Conservation (phyloP, 2,797 vertebrate genomes). For the Peromyscus eremicus region DNA sequence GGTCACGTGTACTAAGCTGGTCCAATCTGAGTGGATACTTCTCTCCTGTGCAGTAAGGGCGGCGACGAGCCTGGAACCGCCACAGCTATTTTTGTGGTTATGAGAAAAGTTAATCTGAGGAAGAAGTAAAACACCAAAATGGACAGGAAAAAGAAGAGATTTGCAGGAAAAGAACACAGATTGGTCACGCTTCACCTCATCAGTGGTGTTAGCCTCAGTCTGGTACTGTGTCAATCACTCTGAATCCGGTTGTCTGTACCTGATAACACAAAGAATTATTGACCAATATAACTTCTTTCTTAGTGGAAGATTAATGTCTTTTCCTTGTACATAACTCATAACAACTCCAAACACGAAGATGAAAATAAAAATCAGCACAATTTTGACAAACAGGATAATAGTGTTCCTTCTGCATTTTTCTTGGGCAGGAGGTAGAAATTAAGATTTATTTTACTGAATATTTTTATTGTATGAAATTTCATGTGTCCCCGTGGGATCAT, state of each 20-base stretch:
- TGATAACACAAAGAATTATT: constrained; percentile 7
- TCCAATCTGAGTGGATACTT: not conserved
- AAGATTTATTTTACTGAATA: not conserved
- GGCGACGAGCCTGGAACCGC: not conserved
- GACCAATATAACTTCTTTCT: not conserved
- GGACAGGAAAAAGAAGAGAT: not conserved
- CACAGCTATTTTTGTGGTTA: not conserved
- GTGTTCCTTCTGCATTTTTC: not conserved
- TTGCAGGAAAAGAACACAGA: not conserved
- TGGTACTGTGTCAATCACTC: not conserved
- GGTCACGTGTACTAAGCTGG: not conserved
- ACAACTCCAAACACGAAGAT: not conserved
- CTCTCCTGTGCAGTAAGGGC: not conserved
- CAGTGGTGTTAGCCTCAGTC: not conserved
- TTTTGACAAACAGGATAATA: constrained; percentile 9
- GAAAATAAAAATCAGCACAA: not conserved
- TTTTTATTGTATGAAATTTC: constrained; percentile 19
- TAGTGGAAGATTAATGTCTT: not conserved
- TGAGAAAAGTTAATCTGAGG: not conserved
- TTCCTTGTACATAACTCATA: constrained; percentile 32
- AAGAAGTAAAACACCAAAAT: not conserved
- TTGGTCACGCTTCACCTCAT: not conserved
- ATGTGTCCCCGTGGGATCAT: not conserved
- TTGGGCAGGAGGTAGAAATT: not conserved
- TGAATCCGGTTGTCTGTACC: constrained; percentile 6